Conservation (phyloP, 2,888 invertebrate genomes). For the Apocheima hispidaria region DNA sequence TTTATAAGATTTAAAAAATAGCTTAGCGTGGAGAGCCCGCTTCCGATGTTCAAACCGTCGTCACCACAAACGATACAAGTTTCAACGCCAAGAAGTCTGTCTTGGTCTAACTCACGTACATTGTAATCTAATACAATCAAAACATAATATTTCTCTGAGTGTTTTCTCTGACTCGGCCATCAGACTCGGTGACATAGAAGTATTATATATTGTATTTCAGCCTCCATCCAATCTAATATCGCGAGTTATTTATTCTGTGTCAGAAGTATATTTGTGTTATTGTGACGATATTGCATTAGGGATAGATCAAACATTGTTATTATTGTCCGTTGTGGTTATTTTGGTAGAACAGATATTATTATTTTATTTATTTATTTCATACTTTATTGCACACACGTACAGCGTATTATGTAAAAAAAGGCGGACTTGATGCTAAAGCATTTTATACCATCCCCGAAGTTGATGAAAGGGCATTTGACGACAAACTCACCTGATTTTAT, state of each 20-base stretch:
- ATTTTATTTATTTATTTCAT: not conserved
- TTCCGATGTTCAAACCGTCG: too few relatives aligned
- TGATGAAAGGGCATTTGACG: too few relatives aligned
- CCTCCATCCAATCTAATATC: conserved; percentile 6
- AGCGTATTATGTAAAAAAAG: too few relatives aligned
- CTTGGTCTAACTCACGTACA: too few relatives aligned
- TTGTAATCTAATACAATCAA: not conserved
- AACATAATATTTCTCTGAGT: not conserved
- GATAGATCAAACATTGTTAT: conserved; percentile 1
- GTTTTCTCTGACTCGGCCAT: not conserved
- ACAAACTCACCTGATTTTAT: too few relatives aligned
- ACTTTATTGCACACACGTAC: too few relatives aligned
- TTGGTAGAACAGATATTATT: not conserved
- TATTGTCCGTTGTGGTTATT: not conserved
- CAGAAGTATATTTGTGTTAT: conserved; percentile 7
- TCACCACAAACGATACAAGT: too few relatives aligned
- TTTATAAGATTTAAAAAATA: too few relatives aligned
- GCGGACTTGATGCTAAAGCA: too few relatives aligned
- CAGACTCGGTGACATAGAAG: conserved; percentile 5
- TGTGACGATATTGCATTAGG: conserved; percentile 5
- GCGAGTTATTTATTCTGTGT: conserved; percentile 6
- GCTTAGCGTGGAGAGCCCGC: too few relatives aligned
- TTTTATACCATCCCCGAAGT: too few relatives aligned
- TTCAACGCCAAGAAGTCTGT: too few relatives aligned
- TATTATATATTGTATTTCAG: conserved; percentile 11